Evolutionary conservation across 1,140 invertebrate species (phyloP), one percentile per base, ranked within the genome.

Genomic region (Dendrolimus kikuchii): DNA sequence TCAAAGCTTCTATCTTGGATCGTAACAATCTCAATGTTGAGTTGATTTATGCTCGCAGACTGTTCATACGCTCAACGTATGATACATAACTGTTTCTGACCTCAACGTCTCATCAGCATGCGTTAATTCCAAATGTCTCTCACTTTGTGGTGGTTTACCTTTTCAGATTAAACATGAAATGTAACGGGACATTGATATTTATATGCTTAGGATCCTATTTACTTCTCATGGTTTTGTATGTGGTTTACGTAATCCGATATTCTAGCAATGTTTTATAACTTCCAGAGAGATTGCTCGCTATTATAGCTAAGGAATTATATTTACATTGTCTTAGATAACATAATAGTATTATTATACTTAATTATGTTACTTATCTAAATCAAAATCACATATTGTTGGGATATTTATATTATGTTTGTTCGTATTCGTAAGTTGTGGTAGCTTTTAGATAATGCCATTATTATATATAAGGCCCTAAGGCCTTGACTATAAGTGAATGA

Each of bases 51-150:
- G 62, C 72, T 63, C 67, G 62, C 70, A 75, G 64, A 62, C 66
- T 68, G 71, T 74, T 81, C 73, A 74, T 79, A 71, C 59, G 70
- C 69, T 77, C 55, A 62, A 62, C 68, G 64, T 72, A 72, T 58
- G 62, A 62, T 63, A 70, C 66, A 70, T 74, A 74, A 75, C 77
- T 75, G 72, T 71, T 75, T 67, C 71, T 83, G 77, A 81, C 80
- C 80, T 77, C 74, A 73, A 64, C 70, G 59, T 70, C 73, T 84
- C 77, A 81, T 82, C 76, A 81, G 67, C 69, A 75, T 74, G 71
- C 71, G 71, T 62, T 74, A 76, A 76, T 81, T 73, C 72, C 68
- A 54, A 66, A 52, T 64, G 74, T 68, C 65, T 40, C 57, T 45
- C 40, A 57, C 57, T 57, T 55, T 63, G 57, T 58, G 59, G 59